A percentile compares a stretch with the other conserved stretches of the same genome.
Conservation (phyloP, 2,888 invertebrate genomes). For the Carcina quercana region DNA sequence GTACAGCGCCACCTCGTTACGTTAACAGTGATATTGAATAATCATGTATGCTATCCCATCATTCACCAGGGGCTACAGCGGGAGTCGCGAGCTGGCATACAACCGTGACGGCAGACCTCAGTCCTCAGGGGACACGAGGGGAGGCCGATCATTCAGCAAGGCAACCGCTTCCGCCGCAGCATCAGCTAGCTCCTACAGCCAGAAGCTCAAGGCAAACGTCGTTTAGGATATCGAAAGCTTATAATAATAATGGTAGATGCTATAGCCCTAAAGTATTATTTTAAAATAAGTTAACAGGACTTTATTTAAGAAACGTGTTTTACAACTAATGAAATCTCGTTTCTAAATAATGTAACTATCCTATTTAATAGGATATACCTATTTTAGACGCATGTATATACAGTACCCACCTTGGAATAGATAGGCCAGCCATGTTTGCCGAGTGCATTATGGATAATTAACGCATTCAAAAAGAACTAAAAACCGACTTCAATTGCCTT, state of each 20-base stretch:
- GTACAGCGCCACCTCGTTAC: not conserved
- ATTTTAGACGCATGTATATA: too few species aligned
- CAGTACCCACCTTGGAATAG: too few species aligned
- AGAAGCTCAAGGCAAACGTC: slow-evolving; percentile 18
- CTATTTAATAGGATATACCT: too few species aligned
- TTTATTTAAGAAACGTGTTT: too few species aligned
- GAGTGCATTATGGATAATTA: too few species aligned
- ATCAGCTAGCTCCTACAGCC: slow-evolving; percentile 23
- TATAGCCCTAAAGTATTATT: not conserved
- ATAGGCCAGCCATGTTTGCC: too few species aligned
- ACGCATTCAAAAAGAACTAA: too few species aligned
- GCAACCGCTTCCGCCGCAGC: slow-evolving; percentile 30
- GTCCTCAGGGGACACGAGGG: slow-evolving; percentile 23
- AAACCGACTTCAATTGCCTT: too few species aligned
- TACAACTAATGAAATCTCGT: too few species aligned
- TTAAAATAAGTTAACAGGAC: not conserved
- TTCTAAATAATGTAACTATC: too few species aligned
- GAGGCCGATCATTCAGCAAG: slow-evolving; percentile 27
- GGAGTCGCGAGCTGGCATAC: slow-evolving; percentile 31
- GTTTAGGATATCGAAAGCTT: not conserved
- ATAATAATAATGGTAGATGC: not conserved
- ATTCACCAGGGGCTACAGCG: slow-evolving; percentile 16
- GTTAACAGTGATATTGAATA: not conserved
- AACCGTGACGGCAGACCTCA: slow-evolving; percentile 26
- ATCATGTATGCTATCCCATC: not conserved